Conservation (phyloP, 1,140 invertebrate genomes). For the Macrobrachium nipponense region DNA sequence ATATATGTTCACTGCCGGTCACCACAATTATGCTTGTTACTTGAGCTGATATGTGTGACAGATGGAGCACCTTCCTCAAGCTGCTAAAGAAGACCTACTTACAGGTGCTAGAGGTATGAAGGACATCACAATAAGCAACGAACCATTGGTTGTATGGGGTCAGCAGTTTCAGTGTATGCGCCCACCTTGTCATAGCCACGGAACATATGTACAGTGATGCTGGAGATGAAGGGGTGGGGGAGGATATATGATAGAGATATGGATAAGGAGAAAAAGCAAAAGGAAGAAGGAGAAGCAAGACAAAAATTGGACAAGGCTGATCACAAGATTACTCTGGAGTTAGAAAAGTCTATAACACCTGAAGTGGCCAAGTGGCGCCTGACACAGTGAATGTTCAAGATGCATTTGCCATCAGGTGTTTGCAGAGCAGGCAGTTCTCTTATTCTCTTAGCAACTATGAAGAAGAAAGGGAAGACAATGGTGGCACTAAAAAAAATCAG, state of each 20-base stretch:
- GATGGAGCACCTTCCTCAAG: not conserved
- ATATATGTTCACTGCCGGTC: not conserved
- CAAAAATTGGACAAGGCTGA: conserved; percentile 3
- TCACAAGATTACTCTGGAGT: not conserved
- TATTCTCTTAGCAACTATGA: not conserved
- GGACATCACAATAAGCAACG: not conserved
- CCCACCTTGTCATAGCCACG: not conserved
- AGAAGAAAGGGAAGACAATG: not conserved
- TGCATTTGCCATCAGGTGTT: not conserved
- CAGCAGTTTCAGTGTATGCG: not conserved
- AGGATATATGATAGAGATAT: not conserved
- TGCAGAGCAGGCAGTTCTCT: not conserved
- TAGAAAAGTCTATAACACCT: not conserved
- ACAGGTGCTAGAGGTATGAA: not conserved
- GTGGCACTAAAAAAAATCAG: conserved; percentile 10
- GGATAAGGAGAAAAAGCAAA: conserved; percentile 19
- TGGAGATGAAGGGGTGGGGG: not conserved
- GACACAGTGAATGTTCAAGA: not conserved
- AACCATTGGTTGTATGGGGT: not conserved
- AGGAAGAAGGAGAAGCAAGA: conserved; percentile 24
- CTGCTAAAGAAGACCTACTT: not conserved
- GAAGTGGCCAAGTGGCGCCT: not conserved
- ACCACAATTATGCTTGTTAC: not conserved
- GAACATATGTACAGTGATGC: not conserved
- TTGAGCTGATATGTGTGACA: not conserved